These are phyloP conservation scores for Pegea sp. DNA, from an alignment of 23 tunicate genomes.

Conservation along the genomic window DNA sequence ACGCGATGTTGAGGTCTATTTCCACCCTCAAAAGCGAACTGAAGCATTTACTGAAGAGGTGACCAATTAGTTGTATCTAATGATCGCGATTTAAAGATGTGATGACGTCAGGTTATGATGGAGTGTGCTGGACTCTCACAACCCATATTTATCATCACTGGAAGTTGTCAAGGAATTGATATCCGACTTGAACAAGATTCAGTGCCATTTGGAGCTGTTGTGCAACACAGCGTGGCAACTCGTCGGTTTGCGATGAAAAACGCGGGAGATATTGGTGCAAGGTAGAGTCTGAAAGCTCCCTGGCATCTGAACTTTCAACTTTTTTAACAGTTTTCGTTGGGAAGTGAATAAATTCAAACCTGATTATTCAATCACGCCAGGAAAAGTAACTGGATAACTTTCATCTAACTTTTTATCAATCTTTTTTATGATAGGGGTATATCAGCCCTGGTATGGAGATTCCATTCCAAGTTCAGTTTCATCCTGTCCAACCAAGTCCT, in stretches of 20 bases:
- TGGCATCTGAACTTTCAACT: not conserved
- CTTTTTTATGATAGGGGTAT: conserved; percentile 27
- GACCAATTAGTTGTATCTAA: too few relatives aligned
- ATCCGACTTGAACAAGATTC: conserved; percentile 89
- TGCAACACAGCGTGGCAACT: conserved; percentile 34
- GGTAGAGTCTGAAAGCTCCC: too few relatives aligned
- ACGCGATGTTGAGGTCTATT: conserved; percentile 37
- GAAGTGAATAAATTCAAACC: conserved; percentile 46
- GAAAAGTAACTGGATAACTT: too few relatives aligned
- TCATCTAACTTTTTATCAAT: not conserved
- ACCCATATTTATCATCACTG: conserved; percentile 68
- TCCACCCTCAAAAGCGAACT: conserved; percentile 63
- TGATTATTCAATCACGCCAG: conserved; percentile 63
- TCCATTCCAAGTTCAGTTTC: conserved; percentile 67
- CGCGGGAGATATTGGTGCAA: conserved; percentile 87
- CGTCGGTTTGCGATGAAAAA: conserved; percentile 67
- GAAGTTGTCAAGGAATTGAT: conserved; percentile 88
- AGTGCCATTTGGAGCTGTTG: conserved; percentile 87
- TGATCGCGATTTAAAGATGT: too few relatives aligned
- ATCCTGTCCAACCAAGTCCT: conserved; percentile 35
- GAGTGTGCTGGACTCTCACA: conserved; percentile 93
- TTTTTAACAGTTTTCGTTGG: conserved; percentile 47
- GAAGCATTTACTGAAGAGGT: conserved; percentile 79
- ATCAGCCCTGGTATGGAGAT: conserved; percentile 91
- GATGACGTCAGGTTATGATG: too few relatives aligned